Evolutionary conservation across 2,797 vertebrate species (phyloP).

Genomic region (Chromobotia macracanthus): DNA sequence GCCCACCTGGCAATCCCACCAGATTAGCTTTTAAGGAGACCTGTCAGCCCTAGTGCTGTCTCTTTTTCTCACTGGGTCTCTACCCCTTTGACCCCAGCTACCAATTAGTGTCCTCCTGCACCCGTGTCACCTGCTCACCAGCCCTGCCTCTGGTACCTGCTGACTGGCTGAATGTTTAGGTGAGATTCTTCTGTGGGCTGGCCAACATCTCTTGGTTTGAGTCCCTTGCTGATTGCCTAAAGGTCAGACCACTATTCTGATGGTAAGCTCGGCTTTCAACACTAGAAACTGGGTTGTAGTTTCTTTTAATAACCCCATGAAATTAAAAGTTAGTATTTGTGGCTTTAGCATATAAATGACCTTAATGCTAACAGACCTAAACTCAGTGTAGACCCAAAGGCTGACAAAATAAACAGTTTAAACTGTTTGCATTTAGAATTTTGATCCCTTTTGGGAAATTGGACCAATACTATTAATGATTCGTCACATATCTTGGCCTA

Average conservation of each 20-base stretch:
- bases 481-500: not conserved
- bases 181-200: slow-evolving; percentile 32
- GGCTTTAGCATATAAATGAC: not conserved
- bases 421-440: not conserved
- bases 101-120: slow-evolving; percentile 60
- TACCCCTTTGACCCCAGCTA: slow-evolving; percentile 57
- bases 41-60: slow-evolving; percentile 45
- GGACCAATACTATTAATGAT: not conserved
- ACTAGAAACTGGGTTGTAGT: slow-evolving; percentile 8
- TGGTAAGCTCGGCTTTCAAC: not conserved
- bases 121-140: slow-evolving; percentile 21
- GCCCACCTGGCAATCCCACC: slow-evolving; percentile 40
- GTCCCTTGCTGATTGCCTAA: slow-evolving; percentile 47
- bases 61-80: slow-evolving; percentile 45
- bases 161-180: slow-evolving; percentile 47
- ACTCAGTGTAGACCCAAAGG: too few species aligned
- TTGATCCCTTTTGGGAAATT: not conserved
- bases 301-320: not conserved
- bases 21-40: slow-evolving; percentile 54
- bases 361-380: not conserved
- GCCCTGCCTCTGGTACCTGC: slow-evolving; percentile 21
- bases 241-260: slow-evolving; percentile 32
- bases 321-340: not conserved
- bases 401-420: not conserved
- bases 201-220: slow-evolving; percentile 25